Evolutionary conservation across 2,888 invertebrate genomes (phyloP).

Genomic region (Agrochola circellaris): DNA sequence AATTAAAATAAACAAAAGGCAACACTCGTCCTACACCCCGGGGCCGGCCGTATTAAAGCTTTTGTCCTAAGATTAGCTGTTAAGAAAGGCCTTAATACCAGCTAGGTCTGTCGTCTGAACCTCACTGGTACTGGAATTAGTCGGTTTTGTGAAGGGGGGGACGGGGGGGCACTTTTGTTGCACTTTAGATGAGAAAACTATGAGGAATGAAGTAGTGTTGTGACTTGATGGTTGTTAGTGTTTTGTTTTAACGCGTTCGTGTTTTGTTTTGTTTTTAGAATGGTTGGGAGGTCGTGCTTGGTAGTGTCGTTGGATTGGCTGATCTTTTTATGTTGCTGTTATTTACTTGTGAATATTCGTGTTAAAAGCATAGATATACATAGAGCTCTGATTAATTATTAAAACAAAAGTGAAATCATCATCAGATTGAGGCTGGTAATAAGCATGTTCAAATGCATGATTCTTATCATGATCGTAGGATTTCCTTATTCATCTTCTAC

Average conservation of each 20-base stretch:
- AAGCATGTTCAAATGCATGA: background rate
- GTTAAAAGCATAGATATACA: background rate
- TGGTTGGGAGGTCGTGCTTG: background rate
- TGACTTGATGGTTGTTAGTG: conserved; percentile 61
- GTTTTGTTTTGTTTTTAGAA: conserved; percentile 34
- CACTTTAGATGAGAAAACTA: conserved; percentile 63
- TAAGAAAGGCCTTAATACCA: conserved; percentile 80
- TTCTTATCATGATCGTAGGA: background rate
- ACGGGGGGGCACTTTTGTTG: conserved; percentile 48
- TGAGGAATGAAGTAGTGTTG: conserved; percentile 66
- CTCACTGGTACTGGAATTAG: conserved; percentile 69
- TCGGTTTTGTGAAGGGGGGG: conserved; percentile 54
- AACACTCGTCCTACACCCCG: conserved; percentile 87
- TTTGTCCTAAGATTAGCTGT: conserved; percentile 90
- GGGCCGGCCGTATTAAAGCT: conserved; percentile 86
- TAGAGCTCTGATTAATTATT: background rate
- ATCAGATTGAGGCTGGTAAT: background rate
- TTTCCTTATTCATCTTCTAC: background rate
- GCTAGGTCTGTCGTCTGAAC: conserved; percentile 72
- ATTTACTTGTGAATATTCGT: background rate
- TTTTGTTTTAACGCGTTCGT: conserved; percentile 54
- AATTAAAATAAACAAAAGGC: conserved; percentile 89
- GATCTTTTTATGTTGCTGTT: background rate
- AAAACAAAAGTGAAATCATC: background rate
- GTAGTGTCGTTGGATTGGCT: background rate